phyloP scores from a whole-genome alignment of 2,113 vertebrate genomes.

The Opisthocomus hoazin region DNA sequence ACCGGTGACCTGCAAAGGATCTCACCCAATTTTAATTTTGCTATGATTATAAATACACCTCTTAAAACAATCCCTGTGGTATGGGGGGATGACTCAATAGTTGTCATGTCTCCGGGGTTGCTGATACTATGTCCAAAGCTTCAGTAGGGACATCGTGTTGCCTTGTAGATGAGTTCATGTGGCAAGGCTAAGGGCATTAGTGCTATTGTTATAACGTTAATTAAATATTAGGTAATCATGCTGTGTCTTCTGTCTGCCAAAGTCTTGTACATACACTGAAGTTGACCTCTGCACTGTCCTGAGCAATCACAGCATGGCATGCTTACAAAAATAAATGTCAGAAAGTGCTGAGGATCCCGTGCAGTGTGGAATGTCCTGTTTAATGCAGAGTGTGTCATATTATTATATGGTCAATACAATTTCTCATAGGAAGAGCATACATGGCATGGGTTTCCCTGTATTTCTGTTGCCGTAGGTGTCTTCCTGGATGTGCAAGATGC shows the following conservation, averaged over 20 bases:
- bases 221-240: slow-evolving; percentile 22
- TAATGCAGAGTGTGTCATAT: neutral
- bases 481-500: neutral
- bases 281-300: neutral
- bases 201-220: neutral
- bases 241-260: neutral
- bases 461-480: neutral
- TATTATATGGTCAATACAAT: neutral
- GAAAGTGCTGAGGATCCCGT: neutral
- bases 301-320: neutral
- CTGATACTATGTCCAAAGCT: neutral
- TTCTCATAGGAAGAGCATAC: neutral
- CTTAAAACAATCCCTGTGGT: neutral
- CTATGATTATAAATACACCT: neutral
- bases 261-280: neutral
- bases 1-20: neutral
- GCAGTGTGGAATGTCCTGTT: neutral
- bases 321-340: neutral
- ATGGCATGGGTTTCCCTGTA: neutral
- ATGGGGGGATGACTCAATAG: neutral
- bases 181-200: neutral
- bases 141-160: neutral
- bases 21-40: neutral
- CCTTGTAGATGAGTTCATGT: neutral
- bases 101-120: neutral